Evolutionary conservation across 2,888 invertebrate genomes (phyloP).

Genomic region (Stenurella melanura): DNA sequence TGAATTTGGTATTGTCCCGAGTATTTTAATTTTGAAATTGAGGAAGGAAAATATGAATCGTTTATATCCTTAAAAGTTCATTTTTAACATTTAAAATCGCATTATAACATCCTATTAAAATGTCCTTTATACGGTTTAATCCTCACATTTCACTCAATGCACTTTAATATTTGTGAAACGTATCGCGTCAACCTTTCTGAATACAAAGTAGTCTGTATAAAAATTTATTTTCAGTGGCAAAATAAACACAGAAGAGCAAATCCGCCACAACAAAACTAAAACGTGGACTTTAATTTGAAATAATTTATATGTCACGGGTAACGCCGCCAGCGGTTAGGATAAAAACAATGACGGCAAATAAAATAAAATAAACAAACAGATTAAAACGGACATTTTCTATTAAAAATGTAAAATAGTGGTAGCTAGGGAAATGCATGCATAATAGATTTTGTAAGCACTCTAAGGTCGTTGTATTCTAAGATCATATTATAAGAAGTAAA

Average conservation of each 20-base stretch:
- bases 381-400: constrained; percentile 71
- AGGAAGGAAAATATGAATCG: background rate
- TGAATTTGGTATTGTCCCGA: too few relatives aligned
- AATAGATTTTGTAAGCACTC: constrained; percentile 57
- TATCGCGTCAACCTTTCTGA: constrained; percentile 16
- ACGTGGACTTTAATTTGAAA: constrained; percentile 39
- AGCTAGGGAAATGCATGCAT: constrained; percentile 71
- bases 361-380: constrained; percentile 68
- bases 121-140: background rate
- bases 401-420: constrained; percentile 72
- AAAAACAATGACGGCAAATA: constrained; percentile 45
- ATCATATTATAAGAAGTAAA: background rate
- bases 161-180: constrained; percentile 29
- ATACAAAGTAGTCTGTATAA: constrained; percentile 31
- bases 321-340: constrained; percentile 22
- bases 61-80: background rate
- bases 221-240: constrained; percentile 33
- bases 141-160: constrained; percentile 6
- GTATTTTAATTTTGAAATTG: too few relatives aligned
- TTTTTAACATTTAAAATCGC: background rate
- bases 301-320: constrained; percentile 39
- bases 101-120: background rate
- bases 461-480: constrained; percentile 14
- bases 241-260: constrained; percentile 35
- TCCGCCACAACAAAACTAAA: constrained; percentile 32